Conservation (phyloP, 1,140 invertebrate species). For the Orussus abietinus region DNA sequence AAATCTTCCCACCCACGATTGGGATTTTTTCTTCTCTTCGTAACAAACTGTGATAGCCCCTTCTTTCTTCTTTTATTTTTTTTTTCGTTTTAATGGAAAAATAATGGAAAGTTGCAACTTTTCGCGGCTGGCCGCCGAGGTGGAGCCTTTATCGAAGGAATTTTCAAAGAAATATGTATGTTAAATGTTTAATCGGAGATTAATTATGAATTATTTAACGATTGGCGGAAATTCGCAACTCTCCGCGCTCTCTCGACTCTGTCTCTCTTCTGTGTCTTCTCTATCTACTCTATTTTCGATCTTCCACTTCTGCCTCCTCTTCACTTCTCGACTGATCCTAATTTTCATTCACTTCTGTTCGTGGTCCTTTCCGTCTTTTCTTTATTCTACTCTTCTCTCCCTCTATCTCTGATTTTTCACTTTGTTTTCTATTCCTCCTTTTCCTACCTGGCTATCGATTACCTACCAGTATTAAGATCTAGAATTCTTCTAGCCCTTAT, state of each 20-base stretch:
- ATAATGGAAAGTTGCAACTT: no score
- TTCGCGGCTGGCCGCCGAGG: no score
- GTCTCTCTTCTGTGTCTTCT: conserved; percentile 7
- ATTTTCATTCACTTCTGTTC: conserved; percentile 7
- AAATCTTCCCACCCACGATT: no score
- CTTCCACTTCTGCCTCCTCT: conserved; percentile 4
- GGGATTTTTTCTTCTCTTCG: no score
- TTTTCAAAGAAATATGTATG: no score
- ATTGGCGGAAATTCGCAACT: no score
- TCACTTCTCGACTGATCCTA: neutral
- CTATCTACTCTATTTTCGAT: conserved; percentile 2
- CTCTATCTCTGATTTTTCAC: conserved; percentile 11
- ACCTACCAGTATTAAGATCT: conserved; percentile 36
- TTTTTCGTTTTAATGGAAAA: no score
- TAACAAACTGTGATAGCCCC: conserved; percentile 28
- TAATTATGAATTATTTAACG: no score
- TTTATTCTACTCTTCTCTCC: neutral
- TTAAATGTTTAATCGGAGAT: no score
- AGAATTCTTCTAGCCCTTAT: conserved; percentile 21
- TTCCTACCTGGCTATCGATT: conserved; percentile 22
- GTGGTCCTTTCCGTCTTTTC: neutral
- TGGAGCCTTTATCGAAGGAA: no score
- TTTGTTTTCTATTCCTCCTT: conserved; percentile 5
- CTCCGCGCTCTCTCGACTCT: neutral
- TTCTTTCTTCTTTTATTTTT: conserved; percentile 2